phyloP scores from a whole-genome alignment of 2,797 vertebrate species.

The Lacerta viridis region DNA sequence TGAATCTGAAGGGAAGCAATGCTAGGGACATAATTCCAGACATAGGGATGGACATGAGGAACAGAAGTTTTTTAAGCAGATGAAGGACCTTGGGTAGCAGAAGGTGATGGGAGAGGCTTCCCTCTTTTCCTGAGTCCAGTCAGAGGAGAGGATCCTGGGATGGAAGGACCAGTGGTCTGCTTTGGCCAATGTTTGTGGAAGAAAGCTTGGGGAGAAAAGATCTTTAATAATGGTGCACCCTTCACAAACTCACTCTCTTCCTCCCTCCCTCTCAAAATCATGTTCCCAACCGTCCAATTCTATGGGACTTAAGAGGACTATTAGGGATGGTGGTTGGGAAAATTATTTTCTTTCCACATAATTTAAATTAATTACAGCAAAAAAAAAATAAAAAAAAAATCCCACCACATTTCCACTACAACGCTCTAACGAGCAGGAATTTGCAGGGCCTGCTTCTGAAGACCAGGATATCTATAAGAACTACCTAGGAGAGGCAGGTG shows the following conservation, averaged over 20 bases:
- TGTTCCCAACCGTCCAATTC: slow-evolving; percentile 2
- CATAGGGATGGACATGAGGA: not conserved
- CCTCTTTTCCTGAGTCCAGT: not conserved
- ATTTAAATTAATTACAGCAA: not conserved
- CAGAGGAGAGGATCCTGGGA: not conserved
- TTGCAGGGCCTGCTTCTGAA: too few relatives aligned
- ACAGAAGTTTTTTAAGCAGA: not conserved
- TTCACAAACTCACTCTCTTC: slow-evolving; percentile 7
- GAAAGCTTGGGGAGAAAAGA: slow-evolving; percentile 47
- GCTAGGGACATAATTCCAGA: not conserved
- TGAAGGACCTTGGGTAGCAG: not conserved
- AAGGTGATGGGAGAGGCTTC: not conserved
- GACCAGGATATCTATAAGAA: slow-evolving; percentile 30
- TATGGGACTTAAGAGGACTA: not conserved
- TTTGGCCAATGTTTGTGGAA: slow-evolving; percentile 34
- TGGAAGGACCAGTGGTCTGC: slow-evolving; percentile 18
- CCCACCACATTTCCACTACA: slow-evolving; percentile 58
- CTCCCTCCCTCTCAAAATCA: not conserved
- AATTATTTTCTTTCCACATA: not conserved
- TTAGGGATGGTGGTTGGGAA: not conserved
- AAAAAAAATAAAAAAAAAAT: slow-evolving; percentile 29
- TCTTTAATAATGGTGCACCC: slow-evolving; percentile 5
- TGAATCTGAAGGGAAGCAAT: not conserved
- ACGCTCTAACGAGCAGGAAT: slow-evolving; percentile 60
- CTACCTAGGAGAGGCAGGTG: slow-evolving; percentile 74